phyloP scores from a whole-genome alignment of 2,113 vertebrate genomes.

The Marmota flaviventris region DNA sequence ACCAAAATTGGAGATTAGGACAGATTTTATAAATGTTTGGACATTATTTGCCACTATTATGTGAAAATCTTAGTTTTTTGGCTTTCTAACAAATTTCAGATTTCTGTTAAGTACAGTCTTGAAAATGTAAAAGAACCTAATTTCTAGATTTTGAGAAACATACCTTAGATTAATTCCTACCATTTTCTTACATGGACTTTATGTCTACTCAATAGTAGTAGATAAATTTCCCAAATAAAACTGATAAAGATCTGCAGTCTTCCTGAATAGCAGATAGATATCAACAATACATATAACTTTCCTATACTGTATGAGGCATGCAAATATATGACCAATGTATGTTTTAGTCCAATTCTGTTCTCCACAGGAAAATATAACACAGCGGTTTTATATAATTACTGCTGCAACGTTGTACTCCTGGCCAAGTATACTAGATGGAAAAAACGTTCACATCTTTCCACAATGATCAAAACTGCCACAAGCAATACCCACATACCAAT shows the following conservation, averaged over 20 bases:
- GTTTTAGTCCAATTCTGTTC: slow-evolving; percentile 56
- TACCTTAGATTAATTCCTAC: neutral
- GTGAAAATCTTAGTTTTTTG: slow-evolving; percentile 17
- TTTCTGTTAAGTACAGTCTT: neutral
- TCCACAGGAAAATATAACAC: slow-evolving; percentile 59
- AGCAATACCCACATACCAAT: slow-evolving; percentile 49
- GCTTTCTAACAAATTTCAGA: slow-evolving; percentile 12
- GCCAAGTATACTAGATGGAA: slow-evolving; percentile 54
- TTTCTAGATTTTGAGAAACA: neutral
- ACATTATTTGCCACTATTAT: neutral
- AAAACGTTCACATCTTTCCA: slow-evolving; percentile 63
- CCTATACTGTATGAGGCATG: slow-evolving; percentile 38
- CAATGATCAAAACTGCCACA: slow-evolving; percentile 62
- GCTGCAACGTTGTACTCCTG: slow-evolving; percentile 39
- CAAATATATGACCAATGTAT: slow-evolving; percentile 37
- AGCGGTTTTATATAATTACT: slow-evolving; percentile 22
- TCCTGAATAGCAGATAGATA: slow-evolving; percentile 48
- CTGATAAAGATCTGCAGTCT: neutral
- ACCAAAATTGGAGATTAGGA: neutral
- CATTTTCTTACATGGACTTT: neutral
- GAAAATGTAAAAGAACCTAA: neutral
- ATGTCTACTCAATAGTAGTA: slow-evolving; percentile 48
- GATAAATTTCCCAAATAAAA: slow-evolving; percentile 56
- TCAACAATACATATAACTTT: slow-evolving; percentile 60
- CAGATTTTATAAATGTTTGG: neutral